Percentiles rank a stretch among this genome's conserved stretches.
Conservation (phyloP, 2,888 invertebrate species). For the Caenorhabditis auriculariae region DNA sequence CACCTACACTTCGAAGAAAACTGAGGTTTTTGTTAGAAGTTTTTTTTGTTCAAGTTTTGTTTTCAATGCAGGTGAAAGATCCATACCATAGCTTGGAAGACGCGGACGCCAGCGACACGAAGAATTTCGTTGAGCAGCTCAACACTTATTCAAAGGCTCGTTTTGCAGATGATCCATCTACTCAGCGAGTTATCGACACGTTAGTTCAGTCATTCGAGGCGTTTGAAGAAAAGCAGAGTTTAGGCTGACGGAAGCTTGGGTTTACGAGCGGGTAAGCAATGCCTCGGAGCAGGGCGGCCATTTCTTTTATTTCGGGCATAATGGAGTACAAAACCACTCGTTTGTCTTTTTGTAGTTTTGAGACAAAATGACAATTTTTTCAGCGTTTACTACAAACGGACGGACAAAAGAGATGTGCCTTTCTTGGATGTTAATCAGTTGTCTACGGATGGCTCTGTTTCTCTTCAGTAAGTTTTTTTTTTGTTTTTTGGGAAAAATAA, state of each 20-base stretch:
- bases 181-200: slow-evolving; percentile 75
- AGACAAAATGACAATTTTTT: slow-evolving; percentile 18
- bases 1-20: too few species aligned
- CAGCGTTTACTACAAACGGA: slow-evolving; percentile 88
- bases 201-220: slow-evolving; percentile 32
- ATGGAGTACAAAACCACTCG: slow-evolving; percentile 95
- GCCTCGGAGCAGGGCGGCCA: slow-evolving; percentile 80
- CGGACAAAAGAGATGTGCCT: slow-evolving; percentile 74
- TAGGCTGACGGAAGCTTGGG: slow-evolving; percentile 84
- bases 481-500: too few species aligned
- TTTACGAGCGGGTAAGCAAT: slow-evolving; percentile 91
- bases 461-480: too few species aligned
- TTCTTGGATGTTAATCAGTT: slow-evolving; percentile 96
- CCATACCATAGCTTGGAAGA: slow-evolving; percentile 83
- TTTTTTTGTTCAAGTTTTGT: too few species aligned
- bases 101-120: slow-evolving; percentile 87
- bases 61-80: slow-evolving; percentile 11
- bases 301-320: slow-evolving; percentile 90
- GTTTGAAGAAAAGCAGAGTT: background rate
- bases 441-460: slow-evolving; percentile 87
- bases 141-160: slow-evolving; percentile 85
- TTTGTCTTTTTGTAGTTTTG: slow-evolving; percentile 62
- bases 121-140: slow-evolving; percentile 84
- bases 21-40: too few species aligned
- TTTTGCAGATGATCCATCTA: slow-evolving; percentile 76